Evolutionary conservation across 2,113 vertebrate species (phyloP), one percentile per base, ranked within the genome.

Genomic region (Acanthochromis polyacanthus): DNA sequence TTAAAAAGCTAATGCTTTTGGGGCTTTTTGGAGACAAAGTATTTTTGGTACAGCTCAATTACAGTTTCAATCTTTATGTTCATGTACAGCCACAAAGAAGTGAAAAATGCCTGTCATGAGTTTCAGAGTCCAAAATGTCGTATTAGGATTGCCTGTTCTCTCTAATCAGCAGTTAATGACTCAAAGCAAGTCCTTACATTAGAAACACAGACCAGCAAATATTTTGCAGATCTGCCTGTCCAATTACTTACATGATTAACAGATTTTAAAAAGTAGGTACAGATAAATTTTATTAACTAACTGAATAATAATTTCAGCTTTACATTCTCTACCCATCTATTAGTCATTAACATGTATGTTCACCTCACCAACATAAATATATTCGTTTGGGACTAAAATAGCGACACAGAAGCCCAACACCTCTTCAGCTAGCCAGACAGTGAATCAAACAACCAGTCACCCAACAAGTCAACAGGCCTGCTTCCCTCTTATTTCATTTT

Each of bases 371-470:
- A 23, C 75, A 51, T 62, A 28, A 22, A 14, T 23, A 14, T 22
- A 48, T 56, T 71, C 58, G 19, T 19, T 43, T 76, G 50, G 67
- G 57, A 69, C 55, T 43, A 20, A 50, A 71, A 64, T 45, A 59
- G 66, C 5, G 19, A 25, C 48, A 53, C 43, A 45, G 50, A 75
- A 76, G 71, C 66, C 79, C 77, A 77, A 80, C 46, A 68, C 53
- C 52, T 72, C 71, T 28, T 64, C 17, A 59, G 20, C 61, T 58
- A 75, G 68, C 28, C 62, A 73, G 46, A 62, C 71, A 71, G 52
- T 59, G 58, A 83, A 84, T 77, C 56, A 71, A 75, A 71, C 62
- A 69, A 71, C 50, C 68, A 76, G 59, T 50, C 59, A 58, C 64
- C 28, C 38, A 75, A 74, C 72, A 25, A 73, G 67, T 72, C 80